phyloP scores from a whole-genome alignment of 1,140 invertebrate species.

The Drosophila pachea region DNA sequence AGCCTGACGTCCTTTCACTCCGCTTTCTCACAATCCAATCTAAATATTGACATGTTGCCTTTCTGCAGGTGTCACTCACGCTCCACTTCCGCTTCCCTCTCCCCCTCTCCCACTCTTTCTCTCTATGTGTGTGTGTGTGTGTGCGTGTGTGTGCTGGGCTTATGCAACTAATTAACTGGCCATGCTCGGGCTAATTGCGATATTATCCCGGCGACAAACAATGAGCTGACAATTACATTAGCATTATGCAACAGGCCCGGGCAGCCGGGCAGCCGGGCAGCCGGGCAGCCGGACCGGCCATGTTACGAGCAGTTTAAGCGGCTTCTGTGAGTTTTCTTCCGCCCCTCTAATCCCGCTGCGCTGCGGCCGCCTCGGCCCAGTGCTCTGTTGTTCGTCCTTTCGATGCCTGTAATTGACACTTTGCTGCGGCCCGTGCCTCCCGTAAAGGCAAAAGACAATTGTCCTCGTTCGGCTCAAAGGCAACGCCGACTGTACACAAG shows the following conservation, averaged over 20 bases:
- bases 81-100: background rate
- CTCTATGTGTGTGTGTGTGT: background rate
- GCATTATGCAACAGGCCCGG: slow-evolving; percentile 44
- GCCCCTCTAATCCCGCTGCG: slow-evolving; percentile 1
- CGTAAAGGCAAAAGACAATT: slow-evolving; percentile 61
- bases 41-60: background rate
- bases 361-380: background rate
- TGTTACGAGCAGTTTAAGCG: slow-evolving; percentile 9
- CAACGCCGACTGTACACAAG: background rate
- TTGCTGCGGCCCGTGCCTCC: slow-evolving; percentile 23
- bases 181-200: slow-evolving; percentile 56
- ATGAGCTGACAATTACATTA: slow-evolving; percentile 68
- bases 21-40: background rate
- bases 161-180: slow-evolving; percentile 55
- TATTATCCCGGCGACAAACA: slow-evolving; percentile 62
- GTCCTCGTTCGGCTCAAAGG: slow-evolving; percentile 52
- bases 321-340: slow-evolving; percentile 9
- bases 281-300: background rate
- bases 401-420: slow-evolving; percentile 68
- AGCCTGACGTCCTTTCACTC: too few relatives aligned
- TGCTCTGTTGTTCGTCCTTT: slow-evolving; percentile 26
- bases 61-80: slow-evolving; percentile 17
- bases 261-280: slow-evolving; percentile 10
- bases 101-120: too few relatives aligned
- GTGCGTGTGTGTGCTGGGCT: slow-evolving; percentile 6